These are phyloP conservation scores for Scotopteryx bipunctaria DNA, from an alignment of 2,888 invertebrate species.

Conservation along the genomic window DNA sequence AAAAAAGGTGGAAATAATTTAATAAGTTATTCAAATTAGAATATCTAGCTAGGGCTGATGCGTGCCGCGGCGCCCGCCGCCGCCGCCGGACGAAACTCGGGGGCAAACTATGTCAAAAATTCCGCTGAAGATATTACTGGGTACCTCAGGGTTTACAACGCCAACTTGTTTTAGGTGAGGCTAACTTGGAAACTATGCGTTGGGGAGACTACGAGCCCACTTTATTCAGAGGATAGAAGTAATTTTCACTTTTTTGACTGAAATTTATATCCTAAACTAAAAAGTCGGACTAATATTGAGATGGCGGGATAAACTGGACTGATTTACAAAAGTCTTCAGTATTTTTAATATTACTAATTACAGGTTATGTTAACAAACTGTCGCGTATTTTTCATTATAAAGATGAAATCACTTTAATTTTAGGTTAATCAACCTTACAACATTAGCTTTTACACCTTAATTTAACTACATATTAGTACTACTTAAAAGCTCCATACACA, in stretches of 20 bases:
- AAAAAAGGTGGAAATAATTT: slow-evolving; percentile 19
- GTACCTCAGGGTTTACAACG: slow-evolving; percentile 30
- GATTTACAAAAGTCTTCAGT: too few species aligned
- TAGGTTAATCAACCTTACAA: too few species aligned
- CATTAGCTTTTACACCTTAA: too few species aligned
- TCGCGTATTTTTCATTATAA: too few species aligned
- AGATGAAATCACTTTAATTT: too few species aligned
- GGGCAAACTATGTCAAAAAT: slow-evolving; percentile 47
- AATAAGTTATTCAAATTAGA: slow-evolving; percentile 29
- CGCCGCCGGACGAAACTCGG: slow-evolving; percentile 4
- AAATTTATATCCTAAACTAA: too few species aligned
- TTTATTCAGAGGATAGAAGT: slow-evolving; percentile 8
- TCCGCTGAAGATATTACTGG: slow-evolving; percentile 41
- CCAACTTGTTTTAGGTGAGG: slow-evolving; percentile 30
- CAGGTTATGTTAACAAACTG: too few species aligned
- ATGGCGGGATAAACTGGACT: too few species aligned
- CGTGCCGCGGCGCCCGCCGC: slow-evolving; percentile 4
- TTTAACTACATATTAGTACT: too few species aligned
- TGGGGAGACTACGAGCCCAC: slow-evolving; percentile 28
- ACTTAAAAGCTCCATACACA: too few species aligned
- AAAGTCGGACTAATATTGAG: too few species aligned
- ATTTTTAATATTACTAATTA: too few species aligned
- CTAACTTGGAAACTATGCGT: slow-evolving; percentile 34
- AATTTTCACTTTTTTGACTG: neutral
- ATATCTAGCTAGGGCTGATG: slow-evolving; percentile 15